Evolutionary conservation across 2,888 invertebrate genomes (phyloP).

Genomic region (Brachynemurus nebulosus): DNA sequence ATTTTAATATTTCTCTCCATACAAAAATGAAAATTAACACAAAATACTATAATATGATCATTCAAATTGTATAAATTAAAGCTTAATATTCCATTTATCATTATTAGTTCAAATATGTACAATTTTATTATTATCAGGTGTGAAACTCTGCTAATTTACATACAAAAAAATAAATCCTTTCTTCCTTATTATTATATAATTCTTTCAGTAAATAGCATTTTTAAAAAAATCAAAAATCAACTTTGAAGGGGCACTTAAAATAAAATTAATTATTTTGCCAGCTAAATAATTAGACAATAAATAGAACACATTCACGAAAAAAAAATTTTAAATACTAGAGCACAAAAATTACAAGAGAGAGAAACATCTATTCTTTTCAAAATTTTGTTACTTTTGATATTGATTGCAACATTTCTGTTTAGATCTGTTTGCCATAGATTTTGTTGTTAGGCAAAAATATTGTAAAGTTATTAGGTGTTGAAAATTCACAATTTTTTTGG

Average conservation of each 20-base stretch:
- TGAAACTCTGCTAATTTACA: conserved; percentile 3
- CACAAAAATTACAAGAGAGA: conserved; percentile 6
- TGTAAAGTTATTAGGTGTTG: not conserved
- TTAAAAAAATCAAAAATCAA: no score
- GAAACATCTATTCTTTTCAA: conserved; percentile 9
- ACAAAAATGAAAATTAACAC: conserved; percentile 20
- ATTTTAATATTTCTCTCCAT: conserved; percentile 24
- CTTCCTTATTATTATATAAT: conserved; percentile 1
- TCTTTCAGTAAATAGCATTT: not conserved
- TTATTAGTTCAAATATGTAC: conserved; percentile 3
- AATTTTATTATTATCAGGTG: conserved; percentile 1
- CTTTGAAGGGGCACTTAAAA: not conserved
- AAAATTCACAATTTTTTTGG: conserved; percentile 11
- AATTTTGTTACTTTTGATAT: conserved; percentile 4
- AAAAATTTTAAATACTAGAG: not conserved
- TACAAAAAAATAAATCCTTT: conserved; percentile 3
- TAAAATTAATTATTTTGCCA: conserved; percentile 3
- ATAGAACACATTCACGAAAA: not conserved
- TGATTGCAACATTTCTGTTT: not conserved
- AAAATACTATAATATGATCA: conserved; percentile 17
- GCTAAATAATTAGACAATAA: conserved; percentile 4
- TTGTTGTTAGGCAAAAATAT: conserved; percentile 4
- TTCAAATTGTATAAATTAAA: conserved; percentile 6
- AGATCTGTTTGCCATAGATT: conserved; percentile 7
- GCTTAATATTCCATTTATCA: no score